phyloP scores from a whole-genome alignment of 2,797 vertebrate species.

The Pempheris klunzingeri region DNA sequence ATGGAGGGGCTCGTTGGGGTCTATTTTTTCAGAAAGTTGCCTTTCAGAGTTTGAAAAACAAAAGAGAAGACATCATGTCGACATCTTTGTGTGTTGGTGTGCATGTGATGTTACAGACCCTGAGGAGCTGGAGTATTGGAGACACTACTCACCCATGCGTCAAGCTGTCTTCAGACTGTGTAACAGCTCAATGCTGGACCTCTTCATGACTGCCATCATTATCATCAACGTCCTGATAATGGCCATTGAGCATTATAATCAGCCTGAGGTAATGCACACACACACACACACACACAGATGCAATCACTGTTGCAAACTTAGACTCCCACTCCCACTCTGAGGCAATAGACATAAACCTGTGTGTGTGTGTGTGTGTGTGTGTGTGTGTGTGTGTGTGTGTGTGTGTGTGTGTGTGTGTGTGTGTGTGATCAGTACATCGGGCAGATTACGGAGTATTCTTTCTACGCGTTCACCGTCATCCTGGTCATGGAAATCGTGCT shows the following conservation, averaged over 20 bases:
- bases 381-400: background rate
- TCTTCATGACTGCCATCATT: background rate
- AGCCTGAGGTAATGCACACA: conserved; percentile 11
- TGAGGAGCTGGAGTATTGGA: background rate
- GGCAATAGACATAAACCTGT: background rate
- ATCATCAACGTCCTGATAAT: background rate
- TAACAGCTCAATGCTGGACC: conserved; percentile 1
- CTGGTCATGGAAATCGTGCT: conserved; percentile 19
- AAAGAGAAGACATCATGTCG: background rate
- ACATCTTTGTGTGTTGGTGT: background rate
- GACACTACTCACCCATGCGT: background rate
- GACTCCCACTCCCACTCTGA: background rate
- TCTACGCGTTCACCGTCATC: conserved; percentile 12
- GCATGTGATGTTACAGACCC: background rate
- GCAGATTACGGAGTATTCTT: background rate
- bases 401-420: background rate
- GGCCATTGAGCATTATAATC: conserved; percentile 17
- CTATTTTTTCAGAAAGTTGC: conserved; percentile 89
- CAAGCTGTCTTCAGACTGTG: background rate
- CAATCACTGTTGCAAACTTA: background rate
- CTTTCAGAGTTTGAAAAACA: conserved; percentile 72
- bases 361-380: background rate
- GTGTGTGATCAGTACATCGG: conserved; percentile 18
- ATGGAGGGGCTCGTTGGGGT: conserved; percentile 87
- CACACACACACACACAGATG: background rate